A percentile compares a stretch with the other conserved stretches of the same genome.
Conservation (phyloP, 2,888 invertebrate species). For the Mystacides longicornis region DNA sequence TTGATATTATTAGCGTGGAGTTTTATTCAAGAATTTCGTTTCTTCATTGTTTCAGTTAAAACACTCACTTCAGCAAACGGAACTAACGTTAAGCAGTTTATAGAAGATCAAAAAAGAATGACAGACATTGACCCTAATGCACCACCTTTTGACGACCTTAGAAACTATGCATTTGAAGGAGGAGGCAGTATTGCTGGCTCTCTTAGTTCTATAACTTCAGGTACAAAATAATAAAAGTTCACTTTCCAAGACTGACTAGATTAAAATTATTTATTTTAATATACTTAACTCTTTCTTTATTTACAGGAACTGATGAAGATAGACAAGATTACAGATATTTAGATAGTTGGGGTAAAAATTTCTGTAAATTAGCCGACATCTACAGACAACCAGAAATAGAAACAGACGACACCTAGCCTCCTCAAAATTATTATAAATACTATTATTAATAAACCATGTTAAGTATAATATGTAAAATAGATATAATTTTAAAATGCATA, state of each 20-base stretch:
- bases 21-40: too few relatives aligned
- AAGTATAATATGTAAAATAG: background rate
- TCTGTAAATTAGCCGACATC: constrained; percentile 73
- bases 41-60: constrained; percentile 26
- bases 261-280: background rate
- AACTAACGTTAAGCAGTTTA: constrained; percentile 68
- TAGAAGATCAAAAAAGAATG: constrained; percentile 68
- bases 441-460: constrained; percentile 1
- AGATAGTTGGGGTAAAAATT: constrained; percentile 74
- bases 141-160: constrained; percentile 76
- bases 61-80: constrained; percentile 34
- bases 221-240: constrained; percentile 36
- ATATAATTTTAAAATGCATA: too few relatives aligned
- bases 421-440: too few relatives aligned
- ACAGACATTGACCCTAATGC: constrained; percentile 75
- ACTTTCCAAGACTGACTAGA: too few relatives aligned
- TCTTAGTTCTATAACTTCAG: constrained; percentile 69
- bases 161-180: constrained; percentile 83
- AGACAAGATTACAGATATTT: constrained; percentile 74
- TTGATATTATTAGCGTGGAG: background rate
- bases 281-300: background rate
- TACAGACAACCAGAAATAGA: constrained; percentile 65
- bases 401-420: constrained; percentile 45
- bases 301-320: constrained; percentile 61
- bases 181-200: constrained; percentile 75